Evolutionary conservation across 1,140 invertebrate genomes (phyloP).

Genomic region (Paramacrobiotus metropolitanus): DNA sequence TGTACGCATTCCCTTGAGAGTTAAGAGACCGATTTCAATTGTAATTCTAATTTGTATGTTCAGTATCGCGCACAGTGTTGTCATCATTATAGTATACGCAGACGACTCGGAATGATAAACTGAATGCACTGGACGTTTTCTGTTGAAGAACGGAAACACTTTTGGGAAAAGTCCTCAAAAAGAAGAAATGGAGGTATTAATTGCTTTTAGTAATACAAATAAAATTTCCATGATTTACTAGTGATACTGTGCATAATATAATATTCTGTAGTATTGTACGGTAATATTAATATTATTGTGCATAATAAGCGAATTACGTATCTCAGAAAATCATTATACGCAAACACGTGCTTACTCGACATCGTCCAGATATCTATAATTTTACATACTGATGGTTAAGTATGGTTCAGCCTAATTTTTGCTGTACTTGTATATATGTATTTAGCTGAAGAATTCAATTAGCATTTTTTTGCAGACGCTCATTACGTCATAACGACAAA

Average conservation of each 20-base stretch:
- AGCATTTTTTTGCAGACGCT: constrained; percentile 33
- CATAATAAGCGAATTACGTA: neutral
- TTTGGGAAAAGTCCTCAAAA: constrained; percentile 70
- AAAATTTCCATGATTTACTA: constrained; percentile 11
- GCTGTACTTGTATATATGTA: constrained; percentile 10
- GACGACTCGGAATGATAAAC: too few relatives aligned
- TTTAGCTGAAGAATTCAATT: too few relatives aligned
- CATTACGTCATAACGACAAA: constrained; percentile 81
- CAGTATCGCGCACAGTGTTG: neutral
- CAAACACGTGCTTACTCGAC: too few relatives aligned
- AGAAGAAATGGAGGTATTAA: constrained; percentile 47
- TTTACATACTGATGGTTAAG: too few relatives aligned
- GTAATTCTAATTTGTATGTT: neutral
- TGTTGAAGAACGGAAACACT: constrained; percentile 50
- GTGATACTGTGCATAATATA: too few relatives aligned
- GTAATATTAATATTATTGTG: too few relatives aligned
- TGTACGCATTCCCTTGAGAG: neutral
- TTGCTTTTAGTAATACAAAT: neutral
- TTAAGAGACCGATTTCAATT: too few relatives aligned
- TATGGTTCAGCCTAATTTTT: constrained; percentile 11
- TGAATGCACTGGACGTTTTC: neutral
- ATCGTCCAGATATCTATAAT: neutral
- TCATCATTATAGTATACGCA: neutral
- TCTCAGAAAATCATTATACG: neutral
- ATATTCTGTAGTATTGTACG: too few relatives aligned